Percentiles rank a stretch among this genome's conserved stretches.
Conservation (phyloP, 64 coral and sea anemone species). For the Trachythela sp. region DNA sequence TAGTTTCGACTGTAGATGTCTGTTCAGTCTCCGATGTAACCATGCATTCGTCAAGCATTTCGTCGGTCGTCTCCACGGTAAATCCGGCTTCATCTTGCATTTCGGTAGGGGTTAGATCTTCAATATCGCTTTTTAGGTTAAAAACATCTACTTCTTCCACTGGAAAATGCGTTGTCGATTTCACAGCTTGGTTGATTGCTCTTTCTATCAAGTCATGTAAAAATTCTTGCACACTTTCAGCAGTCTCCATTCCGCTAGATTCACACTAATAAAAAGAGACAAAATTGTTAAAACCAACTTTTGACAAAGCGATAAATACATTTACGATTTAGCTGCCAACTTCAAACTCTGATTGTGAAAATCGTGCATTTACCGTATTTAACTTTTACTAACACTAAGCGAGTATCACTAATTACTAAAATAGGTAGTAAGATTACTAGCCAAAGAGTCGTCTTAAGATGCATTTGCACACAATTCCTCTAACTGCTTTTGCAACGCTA, state of each 20-base stretch:
- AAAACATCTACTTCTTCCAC: background rate
- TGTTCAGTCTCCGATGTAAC: too few relatives aligned
- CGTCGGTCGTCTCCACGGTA: background rate
- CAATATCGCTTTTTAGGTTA: background rate
- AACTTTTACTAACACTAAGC: too few relatives aligned
- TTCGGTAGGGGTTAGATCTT: background rate
- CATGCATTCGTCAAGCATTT: too few relatives aligned
- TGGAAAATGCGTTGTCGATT: background rate
- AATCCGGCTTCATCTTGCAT: background rate
- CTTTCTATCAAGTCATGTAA: background rate
- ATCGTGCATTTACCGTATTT: too few relatives aligned
- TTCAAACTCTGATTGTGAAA: too few relatives aligned
- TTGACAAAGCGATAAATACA: background rate
- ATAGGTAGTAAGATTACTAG: too few relatives aligned
- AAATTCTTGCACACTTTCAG: background rate
- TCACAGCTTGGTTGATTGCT: background rate
- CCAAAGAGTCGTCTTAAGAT: too few relatives aligned
- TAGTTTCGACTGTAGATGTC: too few relatives aligned
- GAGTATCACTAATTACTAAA: too few relatives aligned
- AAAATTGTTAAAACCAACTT: background rate
- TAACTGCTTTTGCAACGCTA: too few relatives aligned
- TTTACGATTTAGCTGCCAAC: background rate
- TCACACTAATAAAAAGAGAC: background rate
- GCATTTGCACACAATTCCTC: too few relatives aligned
- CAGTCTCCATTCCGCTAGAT: background rate